These are phyloP conservation scores for Cantharis rustica DNA, from an alignment of 2,888 invertebrate genomes.

Conservation along the genomic window DNA sequence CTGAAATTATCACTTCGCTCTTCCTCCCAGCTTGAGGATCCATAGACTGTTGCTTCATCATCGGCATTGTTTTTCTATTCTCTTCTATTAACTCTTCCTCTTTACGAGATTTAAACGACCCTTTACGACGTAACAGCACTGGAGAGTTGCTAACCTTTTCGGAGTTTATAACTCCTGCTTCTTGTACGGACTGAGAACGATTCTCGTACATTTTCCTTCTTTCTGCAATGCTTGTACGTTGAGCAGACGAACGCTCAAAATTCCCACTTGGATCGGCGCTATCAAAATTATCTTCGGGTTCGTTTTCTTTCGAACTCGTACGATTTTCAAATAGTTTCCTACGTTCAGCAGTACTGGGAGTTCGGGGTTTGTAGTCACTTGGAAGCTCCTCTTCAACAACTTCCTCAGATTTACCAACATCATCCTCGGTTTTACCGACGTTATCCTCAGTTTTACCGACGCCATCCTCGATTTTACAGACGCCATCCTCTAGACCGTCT, in stretches of 20 bases:
- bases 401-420: neutral
- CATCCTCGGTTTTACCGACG: neutral
- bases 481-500: conserved; percentile 46
- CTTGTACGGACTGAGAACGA: conserved; percentile 70
- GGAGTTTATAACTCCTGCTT: conserved; percentile 57
- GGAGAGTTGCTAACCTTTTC: conserved; percentile 74
- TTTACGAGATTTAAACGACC: conserved; percentile 68
- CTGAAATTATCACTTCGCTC: conserved; percentile 52
- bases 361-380: conserved; percentile 71
- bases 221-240: conserved; percentile 77
- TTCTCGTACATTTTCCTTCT: conserved; percentile 76
- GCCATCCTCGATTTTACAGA: conserved; percentile 2
- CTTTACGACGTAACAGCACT: conserved; percentile 73
- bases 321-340: conserved; percentile 70
- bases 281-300: conserved; percentile 55
- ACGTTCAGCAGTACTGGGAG: conserved; percentile 80
- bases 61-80: conserved; percentile 55
- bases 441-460: conserved; percentile 34
- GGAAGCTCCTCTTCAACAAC: conserved; percentile 62
- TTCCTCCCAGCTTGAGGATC: conserved; percentile 55
- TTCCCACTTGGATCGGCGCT: conserved; percentile 61
- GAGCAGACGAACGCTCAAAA: conserved; percentile 65
- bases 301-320: conserved; percentile 52
- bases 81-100: conserved; percentile 59
- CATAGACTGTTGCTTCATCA: conserved; percentile 59